phyloP scores from a whole-genome alignment of 2,113 vertebrate genomes.

The Lepisosteus oculatus region DNA sequence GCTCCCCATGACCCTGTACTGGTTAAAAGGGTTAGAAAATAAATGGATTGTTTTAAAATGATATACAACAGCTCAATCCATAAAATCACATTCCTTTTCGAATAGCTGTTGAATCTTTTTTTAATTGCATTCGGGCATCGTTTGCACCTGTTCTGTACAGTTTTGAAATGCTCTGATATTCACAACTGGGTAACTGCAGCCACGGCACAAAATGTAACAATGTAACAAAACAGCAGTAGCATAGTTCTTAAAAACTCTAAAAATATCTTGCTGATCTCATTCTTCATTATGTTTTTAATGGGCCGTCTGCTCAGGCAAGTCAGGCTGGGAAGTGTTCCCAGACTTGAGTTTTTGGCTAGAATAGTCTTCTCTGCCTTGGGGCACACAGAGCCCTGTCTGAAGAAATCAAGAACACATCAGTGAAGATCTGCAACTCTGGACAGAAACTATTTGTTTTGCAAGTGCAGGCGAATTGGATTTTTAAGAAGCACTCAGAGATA shows the following conservation, averaged over 20 bases:
- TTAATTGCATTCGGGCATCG: no score
- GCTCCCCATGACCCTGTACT: no score
- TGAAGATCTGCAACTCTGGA: constrained; percentile 41
- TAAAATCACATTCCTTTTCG: no score
- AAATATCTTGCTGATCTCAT: constrained; percentile 49
- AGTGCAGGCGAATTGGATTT: constrained; percentile 33
- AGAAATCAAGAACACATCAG: constrained; percentile 63
- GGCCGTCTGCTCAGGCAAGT: constrained; percentile 31
- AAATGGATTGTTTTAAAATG: no score
- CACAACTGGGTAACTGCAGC: constrained; percentile 30
- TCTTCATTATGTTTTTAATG: constrained; percentile 53
- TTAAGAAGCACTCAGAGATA: no score
- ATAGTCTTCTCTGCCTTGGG: constrained; percentile 38
- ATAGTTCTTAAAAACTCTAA: constrained; percentile 34
- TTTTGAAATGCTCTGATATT: no score
- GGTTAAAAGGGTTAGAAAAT: no score
- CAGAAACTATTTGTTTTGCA: constrained; percentile 23
- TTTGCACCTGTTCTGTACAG: no score
- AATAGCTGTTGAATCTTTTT: no score
- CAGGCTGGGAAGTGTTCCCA: constrained; percentile 45
- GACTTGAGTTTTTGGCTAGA: constrained; percentile 37
- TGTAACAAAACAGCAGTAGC: neutral
- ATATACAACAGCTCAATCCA: no score
- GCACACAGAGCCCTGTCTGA: constrained; percentile 57
- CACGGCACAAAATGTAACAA: constrained; percentile 30